Base-by-base conservation (phyloP, 2,888 invertebrate species). In the Drosophila recens region DNA sequence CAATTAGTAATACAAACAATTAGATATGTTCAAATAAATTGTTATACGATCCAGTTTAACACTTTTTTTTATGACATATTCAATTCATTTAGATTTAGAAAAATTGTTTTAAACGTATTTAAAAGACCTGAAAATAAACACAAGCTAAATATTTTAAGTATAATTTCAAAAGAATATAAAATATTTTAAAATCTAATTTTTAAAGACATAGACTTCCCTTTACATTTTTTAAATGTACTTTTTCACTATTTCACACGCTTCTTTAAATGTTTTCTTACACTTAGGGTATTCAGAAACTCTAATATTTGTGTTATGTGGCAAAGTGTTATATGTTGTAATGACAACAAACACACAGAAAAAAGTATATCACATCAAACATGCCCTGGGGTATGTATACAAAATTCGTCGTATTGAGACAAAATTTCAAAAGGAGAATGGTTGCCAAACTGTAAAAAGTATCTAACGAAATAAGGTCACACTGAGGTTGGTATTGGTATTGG, bases 1-100 rank as follows among this genome's bases (percentile, higher is more conserved):
- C 65, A 69, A 78, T 78, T 73, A 69, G 46, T 34, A 42, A 33
- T 52, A 48, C 57, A 46, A 61, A 53, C 59, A 76, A 23, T 56
- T 56, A 5, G 20, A 54, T 45, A 20, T 45, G 33, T 34, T 4
- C n/a, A 43, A 3, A 5, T 2, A 13, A 17, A 42, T 20, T 30
- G 42, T 42, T 54, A 30, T 42, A 17, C 15, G 4, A 15, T 20
- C 11, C 1, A 20, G 0, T 1, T 30, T 46, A 27, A 23, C 8
- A 4, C 51, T 13, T 6, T 51, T 6, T 51, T 13, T 13, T 4
- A 23, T 20, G 20, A 5, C 4, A 13, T 36, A 36, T 36, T 5
- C 0, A 6, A 13, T n/a, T 36, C 5, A 13, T 5, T 4, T 8
- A 30, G 10, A 49, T 4, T n/a, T 6, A 33, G 17, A 49, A 13